phyloP scores from a whole-genome alignment of 2,113 vertebrate genomes.

The Redunca redunca region DNA sequence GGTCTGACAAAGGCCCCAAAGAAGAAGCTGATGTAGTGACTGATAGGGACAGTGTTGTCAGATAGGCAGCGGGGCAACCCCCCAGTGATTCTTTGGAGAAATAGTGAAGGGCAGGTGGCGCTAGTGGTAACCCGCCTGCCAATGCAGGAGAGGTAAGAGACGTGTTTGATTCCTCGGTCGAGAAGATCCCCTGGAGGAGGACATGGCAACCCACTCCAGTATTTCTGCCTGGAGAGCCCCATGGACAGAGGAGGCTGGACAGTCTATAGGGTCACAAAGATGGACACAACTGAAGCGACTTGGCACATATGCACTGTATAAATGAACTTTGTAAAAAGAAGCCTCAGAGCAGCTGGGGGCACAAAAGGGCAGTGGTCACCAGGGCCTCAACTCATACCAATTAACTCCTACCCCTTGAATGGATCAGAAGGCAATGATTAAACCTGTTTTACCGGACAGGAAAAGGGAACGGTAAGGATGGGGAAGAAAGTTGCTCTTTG shows the following conservation, averaged over 20 bases:
- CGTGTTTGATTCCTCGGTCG: rapidly evolving
- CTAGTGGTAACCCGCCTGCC: neutral
- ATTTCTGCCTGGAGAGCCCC: neutral
- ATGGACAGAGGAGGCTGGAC: neutral
- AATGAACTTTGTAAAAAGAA: neutral
- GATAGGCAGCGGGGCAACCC: no score
- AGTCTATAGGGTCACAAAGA: neutral
- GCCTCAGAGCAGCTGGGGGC: neutral
- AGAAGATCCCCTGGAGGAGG: neutral
- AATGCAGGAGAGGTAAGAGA: neutral
- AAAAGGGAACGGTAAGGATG: neutral
- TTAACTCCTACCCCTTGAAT: neutral
- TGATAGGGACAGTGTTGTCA: neutral
- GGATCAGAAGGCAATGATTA: neutral
- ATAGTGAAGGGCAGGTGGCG: neutral
- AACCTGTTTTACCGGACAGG: neutral
- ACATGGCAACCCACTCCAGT: neutral
- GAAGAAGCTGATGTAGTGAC: neutral
- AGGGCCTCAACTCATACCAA: neutral
- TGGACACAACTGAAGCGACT: neutral
- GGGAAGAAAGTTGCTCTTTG: neutral
- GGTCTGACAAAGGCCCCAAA: neutral
- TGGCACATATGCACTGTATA: neutral
- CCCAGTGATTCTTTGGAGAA: neutral
- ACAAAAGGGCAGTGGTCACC: neutral